phyloP scores from a whole-genome alignment of 2,888 invertebrate genomes.

The Nymphalis polychloros region DNA sequence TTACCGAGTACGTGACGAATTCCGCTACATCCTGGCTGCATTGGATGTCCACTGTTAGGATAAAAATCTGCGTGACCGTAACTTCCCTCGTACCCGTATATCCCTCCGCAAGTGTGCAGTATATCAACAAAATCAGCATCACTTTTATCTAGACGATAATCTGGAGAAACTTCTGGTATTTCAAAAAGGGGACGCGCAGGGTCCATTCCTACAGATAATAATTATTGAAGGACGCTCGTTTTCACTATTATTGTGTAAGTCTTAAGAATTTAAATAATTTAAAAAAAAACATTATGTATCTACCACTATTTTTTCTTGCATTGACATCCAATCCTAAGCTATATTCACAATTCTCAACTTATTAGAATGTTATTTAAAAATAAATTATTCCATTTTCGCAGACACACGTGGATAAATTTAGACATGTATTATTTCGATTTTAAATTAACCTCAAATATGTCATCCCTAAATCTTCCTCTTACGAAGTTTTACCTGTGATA shows the following conservation, averaged over 20 bases:
- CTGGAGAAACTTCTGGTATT: slow-evolving; percentile 58
- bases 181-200: slow-evolving; percentile 86
- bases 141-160: slow-evolving; percentile 78
- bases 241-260: no score
- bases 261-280: no score
- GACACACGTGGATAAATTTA: no score
- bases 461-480: not conserved
- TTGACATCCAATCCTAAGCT: no score
- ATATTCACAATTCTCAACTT: no score
- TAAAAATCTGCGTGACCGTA: slow-evolving; percentile 88
- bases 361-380: no score
- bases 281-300: no score
- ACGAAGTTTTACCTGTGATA: slow-evolving; percentile 78
- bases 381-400: no score
- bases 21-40: slow-evolving; percentile 86
- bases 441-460: not conserved
- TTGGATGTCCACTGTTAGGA: slow-evolving; percentile 85
- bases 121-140: slow-evolving; percentile 89
- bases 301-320: no score
- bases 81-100: slow-evolving; percentile 82
- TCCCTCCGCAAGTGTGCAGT: slow-evolving; percentile 87
- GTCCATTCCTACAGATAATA: slow-evolving; percentile 74
- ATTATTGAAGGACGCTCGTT: not conserved
- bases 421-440: no score
- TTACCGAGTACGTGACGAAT: slow-evolving; percentile 60